Evolutionary conservation across 1,140 invertebrate genomes (phyloP), one percentile per base, ranked within the genome.

Genomic region (Zaprionus ghesquierei): DNA sequence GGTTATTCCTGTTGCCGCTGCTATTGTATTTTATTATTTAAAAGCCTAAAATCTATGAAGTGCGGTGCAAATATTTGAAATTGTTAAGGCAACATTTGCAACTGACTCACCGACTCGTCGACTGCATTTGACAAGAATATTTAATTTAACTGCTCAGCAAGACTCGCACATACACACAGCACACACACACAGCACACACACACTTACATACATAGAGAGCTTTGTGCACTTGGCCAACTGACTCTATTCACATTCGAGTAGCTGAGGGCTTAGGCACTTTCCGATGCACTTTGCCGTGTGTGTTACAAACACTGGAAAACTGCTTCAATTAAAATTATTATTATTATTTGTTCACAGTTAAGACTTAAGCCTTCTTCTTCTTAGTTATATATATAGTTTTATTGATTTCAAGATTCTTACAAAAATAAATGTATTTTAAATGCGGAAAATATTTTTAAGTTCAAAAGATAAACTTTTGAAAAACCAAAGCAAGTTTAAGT

Each of bases 1-100:
- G 49, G 8, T 51, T 54, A 49, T 23, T 64, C 13, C 46, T 25
- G 10, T 31, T 50, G 8, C 50, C 5, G 27, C 27, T 68, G 27
- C 29, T 49, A 62, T 75, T 87, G 76, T 87, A 76, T 87, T 79
- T 87, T 87, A 79, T 87, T 87, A 87, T 87, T 87, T 87, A 87
- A 87, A 87, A 87, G 82, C 82, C 82, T 87, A 87, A 87, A 87
- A 87, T 87, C 82, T 87, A 82, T 87, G 81, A 87, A 87, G 79
- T 87, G 79, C 82, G 82, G 79, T 89, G 82, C 82, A 87, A 87
- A 87, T 87, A 87, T 87, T 87, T 87, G 82, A 87, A 87, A 87
- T 77, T 77, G 76, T 87, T 79, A 71, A 79, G 69, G 62, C 59
- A 87, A 87, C 82, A 87, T 89, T 82, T 79, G 53, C 64, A 69